Conservation (phyloP, 1,140 invertebrate species). For the Bombus superbus region DNA sequence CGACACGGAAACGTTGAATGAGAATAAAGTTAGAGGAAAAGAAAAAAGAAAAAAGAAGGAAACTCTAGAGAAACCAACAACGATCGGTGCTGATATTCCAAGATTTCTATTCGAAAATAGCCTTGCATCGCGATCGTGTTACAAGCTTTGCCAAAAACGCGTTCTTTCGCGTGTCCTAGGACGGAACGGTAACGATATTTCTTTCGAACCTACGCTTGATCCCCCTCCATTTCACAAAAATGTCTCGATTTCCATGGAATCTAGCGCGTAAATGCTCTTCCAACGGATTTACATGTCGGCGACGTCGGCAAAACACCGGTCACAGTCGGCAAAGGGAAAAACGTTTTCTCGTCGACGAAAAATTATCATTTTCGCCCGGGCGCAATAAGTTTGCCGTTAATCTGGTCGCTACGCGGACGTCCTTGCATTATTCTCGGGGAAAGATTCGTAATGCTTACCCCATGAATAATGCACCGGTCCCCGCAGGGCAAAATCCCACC, state of each 20-base stretch:
- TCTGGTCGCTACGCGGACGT: slow-evolving; percentile 59
- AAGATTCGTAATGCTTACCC: slow-evolving; percentile 66
- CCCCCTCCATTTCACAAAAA: background rate
- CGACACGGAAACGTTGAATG: too few relatives aligned
- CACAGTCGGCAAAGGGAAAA: background rate
- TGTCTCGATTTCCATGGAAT: background rate
- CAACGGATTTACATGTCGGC: slow-evolving; percentile 4
- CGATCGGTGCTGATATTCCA: background rate
- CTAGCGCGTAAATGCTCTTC: background rate
- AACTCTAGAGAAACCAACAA: too few relatives aligned
- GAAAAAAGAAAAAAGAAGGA: too few relatives aligned
- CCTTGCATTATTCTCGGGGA: slow-evolving; percentile 62
- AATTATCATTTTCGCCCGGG: slow-evolving; percentile 30
- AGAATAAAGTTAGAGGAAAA: too few relatives aligned
- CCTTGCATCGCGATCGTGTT: background rate
- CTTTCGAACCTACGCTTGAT: background rate
- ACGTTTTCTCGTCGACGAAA: background rate
- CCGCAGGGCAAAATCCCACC: slow-evolving; percentile 55
- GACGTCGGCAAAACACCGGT: slow-evolving; percentile 1
- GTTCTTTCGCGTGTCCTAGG: too few relatives aligned
- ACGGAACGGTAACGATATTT: background rate
- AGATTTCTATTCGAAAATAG: background rate
- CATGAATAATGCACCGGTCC: slow-evolving; percentile 65
- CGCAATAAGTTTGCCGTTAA: slow-evolving; percentile 68
- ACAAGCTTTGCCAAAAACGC: background rate